Evolutionary conservation across 2,797 vertebrate genomes (phyloP).

Genomic region (Cynopterus sphinx): DNA sequence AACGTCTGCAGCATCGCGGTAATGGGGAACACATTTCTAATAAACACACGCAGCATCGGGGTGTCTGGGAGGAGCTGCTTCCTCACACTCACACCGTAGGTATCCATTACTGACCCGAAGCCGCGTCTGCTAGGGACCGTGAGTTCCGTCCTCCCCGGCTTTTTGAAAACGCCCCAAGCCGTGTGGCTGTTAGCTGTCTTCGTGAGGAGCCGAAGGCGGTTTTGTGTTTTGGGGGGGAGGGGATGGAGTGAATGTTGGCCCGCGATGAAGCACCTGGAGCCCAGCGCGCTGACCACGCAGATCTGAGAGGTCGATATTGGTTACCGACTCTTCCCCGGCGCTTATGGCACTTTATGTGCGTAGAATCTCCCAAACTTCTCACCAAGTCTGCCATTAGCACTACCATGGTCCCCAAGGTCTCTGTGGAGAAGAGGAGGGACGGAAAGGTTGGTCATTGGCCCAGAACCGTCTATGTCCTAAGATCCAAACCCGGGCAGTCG

Average conservation of each 20-base stretch:
- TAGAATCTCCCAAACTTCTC: not conserved
- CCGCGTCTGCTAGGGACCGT: not conserved
- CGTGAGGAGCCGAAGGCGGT: not conserved
- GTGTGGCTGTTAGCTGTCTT: not conserved
- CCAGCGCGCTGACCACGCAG: fast-evolving
- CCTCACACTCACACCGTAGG: conserved; percentile 46
- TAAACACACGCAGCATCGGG: conserved; percentile 19
- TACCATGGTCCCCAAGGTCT: not conserved
- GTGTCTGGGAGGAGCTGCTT: conserved; percentile 29
- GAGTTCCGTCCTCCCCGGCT: conserved; percentile 13
- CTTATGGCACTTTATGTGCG: fast-evolving
- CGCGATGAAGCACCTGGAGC: not conserved
- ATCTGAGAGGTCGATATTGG: not conserved
- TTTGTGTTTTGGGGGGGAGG: not conserved
- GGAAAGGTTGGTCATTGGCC: not conserved
- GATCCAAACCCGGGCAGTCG: fast-evolving
- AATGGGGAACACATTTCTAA: conserved; percentile 72
- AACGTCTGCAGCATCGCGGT: conserved; percentile 21
- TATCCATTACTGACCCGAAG: conserved; percentile 30
- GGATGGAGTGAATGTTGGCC: not conserved
- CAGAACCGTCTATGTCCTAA: not conserved
- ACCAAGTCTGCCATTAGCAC: fast-evolving
- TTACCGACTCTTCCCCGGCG: not conserved
- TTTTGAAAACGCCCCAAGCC: not conserved
- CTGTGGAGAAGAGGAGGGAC: not conserved